Evolutionary conservation across 1,140 invertebrate species (phyloP), one percentile per base, ranked within the genome.

Genomic region (Nephotettix cincticeps): DNA sequence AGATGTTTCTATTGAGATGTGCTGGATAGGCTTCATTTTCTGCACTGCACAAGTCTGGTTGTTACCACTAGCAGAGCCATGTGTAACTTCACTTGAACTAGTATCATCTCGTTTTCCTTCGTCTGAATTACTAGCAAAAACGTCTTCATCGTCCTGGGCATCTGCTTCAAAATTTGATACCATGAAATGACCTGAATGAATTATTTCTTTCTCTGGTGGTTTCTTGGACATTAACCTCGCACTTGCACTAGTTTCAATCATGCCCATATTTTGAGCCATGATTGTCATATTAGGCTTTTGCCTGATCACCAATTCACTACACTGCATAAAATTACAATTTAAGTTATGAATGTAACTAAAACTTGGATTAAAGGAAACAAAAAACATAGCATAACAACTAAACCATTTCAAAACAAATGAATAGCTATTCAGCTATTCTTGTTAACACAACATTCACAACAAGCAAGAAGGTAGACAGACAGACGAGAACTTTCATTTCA

Each of bases 171-270:
- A 96, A 81, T 96, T 90, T 56, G 95, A 98, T 45, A 98, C 91
- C 97, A 99, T 99, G 82, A 98, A 99, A 81, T 99, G 96, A 23
- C 97, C 97, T 76, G 95, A 98, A 81, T 99, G 96, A 76, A 98
- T 98, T 0, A 91, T 88, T 81, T 96, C 94, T 23, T 81, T 83
- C 29, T 73, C 75, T 25, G 58, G 69, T 27, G 73, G 65, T 45
- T 68, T 74, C 43, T 64, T 69, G 21, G 56, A 25, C 32, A 66
- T 40, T 61, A 61, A 61, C 56, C 56, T 61, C 13, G 64, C 61
- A 14, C 40, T 70, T 21, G 43, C 29, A 71, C 71, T 72, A 47
- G 45, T 68, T 63, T 72, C 61, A 32, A 70, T 72, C 43, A 69
- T 61, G 45, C 71, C 68, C 68, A 74, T 28, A 68, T 69, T 71